A percentile compares a stretch with the other conserved stretches of the same genome.
phyloP scores from a whole-genome alignment of 2,888 invertebrate species.

The Drosophila paucipuncta region DNA sequence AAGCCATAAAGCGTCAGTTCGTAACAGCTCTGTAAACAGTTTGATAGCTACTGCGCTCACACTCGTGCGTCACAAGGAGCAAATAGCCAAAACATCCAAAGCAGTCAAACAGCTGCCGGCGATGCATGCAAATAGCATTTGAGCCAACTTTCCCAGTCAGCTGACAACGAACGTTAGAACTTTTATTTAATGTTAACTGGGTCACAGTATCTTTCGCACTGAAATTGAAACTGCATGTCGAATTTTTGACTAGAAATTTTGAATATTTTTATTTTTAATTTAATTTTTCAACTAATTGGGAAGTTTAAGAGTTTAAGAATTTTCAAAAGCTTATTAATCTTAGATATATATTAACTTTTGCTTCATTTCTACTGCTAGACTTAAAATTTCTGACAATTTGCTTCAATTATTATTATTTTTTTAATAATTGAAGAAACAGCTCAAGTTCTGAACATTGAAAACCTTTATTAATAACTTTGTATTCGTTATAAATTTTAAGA shows the following conservation, averaged over 20 bases:
- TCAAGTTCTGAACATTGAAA: not conserved
- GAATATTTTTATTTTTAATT: not conserved
- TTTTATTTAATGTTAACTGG: slow-evolving; percentile 20
- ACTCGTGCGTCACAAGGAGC: slow-evolving; percentile 62
- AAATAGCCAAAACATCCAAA: slow-evolving; percentile 3
- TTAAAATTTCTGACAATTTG: not conserved
- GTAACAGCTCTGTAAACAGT: slow-evolving; percentile 36
- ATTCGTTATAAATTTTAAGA: not conserved
- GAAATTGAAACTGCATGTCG: not conserved
- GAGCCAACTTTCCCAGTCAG: slow-evolving; percentile 41
- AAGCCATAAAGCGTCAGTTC: slow-evolving; percentile 39
- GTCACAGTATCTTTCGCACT: slow-evolving; percentile 23
- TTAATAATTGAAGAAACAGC: not conserved
- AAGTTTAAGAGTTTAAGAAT: not conserved
- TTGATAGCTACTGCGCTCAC: slow-evolving; percentile 38
- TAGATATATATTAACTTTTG: not conserved
- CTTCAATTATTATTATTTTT: not conserved
- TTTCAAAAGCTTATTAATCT: not conserved
- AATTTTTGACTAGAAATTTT: not conserved
- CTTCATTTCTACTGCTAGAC: not conserved
- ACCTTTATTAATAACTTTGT: not conserved
- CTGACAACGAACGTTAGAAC: slow-evolving; percentile 37
- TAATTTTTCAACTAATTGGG: not conserved
- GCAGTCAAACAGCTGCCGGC: slow-evolving; percentile 16
- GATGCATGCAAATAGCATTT: slow-evolving; percentile 64